Evolutionary conservation across 2,888 invertebrate genomes (phyloP), one percentile per base, ranked within the genome.

Genomic region (Drosophila phalerata): DNA sequence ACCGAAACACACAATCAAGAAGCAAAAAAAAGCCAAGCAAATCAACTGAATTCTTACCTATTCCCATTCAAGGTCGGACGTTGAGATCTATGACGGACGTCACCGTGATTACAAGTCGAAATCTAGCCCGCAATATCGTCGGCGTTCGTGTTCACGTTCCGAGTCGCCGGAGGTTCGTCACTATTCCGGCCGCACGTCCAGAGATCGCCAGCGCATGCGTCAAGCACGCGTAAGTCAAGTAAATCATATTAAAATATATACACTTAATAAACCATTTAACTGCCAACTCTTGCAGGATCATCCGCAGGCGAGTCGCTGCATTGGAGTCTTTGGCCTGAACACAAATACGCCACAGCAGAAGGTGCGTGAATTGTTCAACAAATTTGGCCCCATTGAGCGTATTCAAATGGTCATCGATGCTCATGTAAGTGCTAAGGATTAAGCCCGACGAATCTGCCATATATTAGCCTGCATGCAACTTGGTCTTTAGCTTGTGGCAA

Each of bases 381-480:
- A 98, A 92, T 99, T 96, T 92, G 99, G 99, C 2, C 96, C 96
- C 0, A 96, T 99, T 34, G 98, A 98, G 91, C 96, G 97, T 91
- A 96, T 97, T 25, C 97, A 98, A 93, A 96, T 99, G 75, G 98
- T 99, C 57, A 97, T 98, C 88, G 99, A 99, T 93, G 98, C 98
- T 49, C 98, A 98, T 83, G 92, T 92, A 77, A 83, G 88, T 82
- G 15, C 2, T 6, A 0, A 5, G 11, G 0, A 10, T 0, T 15
- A 0, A 8, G 6, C 1, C 11, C 0, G 11, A 5, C 1, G n/a
- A 2, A 40, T 15, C 0, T 51, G 71, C 77, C 71, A 76, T 42
- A 10, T 1, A 13, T 22, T 38, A 34, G 34, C 30, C 66, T 25
- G 25, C 13, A 32, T 9, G 22, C 52, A 61, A 56, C 57, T 64